phyloP scores from a whole-genome alignment of 2,888 invertebrate genomes.

The Sturmia bella region DNA sequence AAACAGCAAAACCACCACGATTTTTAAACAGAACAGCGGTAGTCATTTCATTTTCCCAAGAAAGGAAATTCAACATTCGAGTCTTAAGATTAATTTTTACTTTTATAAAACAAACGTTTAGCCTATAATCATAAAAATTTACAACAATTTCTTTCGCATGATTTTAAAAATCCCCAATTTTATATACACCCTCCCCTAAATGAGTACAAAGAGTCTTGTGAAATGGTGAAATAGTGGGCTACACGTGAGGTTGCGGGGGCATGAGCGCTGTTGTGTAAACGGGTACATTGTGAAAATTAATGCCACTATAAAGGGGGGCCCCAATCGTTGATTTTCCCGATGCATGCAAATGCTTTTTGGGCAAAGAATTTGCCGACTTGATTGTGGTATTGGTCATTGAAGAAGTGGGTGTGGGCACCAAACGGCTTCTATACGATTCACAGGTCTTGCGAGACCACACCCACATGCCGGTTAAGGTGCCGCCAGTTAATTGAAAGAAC shows the following conservation, averaged over 20 bases:
- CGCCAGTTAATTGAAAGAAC: conserved; percentile 80
- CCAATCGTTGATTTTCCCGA: conserved; percentile 73
- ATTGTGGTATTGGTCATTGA: conserved; percentile 75
- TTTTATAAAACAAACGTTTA: neutral
- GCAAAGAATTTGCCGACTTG: conserved; percentile 76
- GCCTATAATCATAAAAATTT: conserved; percentile 4
- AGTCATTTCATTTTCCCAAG: conserved; percentile 7
- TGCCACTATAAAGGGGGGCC: conserved; percentile 80
- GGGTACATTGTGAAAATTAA: conserved; percentile 81
- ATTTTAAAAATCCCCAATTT: conserved; percentile 60
- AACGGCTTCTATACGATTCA: conserved; percentile 80
- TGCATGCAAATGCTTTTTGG: conserved; percentile 77
- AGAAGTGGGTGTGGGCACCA: conserved; percentile 77
- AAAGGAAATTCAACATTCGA: conserved; percentile 70
- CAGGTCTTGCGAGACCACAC: conserved; percentile 82
- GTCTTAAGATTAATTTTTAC: conserved; percentile 50
- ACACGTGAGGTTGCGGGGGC: conserved; percentile 78
- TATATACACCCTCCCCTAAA: conserved; percentile 71
- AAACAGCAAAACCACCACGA: too few relatives aligned
- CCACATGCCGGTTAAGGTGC: conserved; percentile 81
- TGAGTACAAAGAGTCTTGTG: conserved; percentile 36
- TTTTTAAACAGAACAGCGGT: too few relatives aligned
- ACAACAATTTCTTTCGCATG: conserved; percentile 14
- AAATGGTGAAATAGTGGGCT: conserved; percentile 72
- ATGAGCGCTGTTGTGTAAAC: conserved; percentile 74